phyloP scores from a whole-genome alignment of 2,888 invertebrate genomes.

The Laspeyria flexula region DNA sequence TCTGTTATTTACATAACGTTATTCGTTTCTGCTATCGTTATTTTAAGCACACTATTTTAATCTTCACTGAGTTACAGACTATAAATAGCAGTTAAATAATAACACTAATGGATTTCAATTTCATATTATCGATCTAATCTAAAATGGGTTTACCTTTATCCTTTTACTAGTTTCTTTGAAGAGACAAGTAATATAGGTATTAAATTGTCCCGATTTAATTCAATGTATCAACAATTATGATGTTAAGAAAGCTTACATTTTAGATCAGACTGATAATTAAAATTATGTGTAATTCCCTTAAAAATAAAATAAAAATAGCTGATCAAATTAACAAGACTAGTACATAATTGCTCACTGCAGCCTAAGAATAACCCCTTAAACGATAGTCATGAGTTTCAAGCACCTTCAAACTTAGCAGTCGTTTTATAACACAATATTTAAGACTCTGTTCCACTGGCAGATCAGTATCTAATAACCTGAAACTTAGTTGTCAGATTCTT shows the following conservation, averaged over 20 bases:
- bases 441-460: too few relatives aligned
- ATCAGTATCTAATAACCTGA: too few relatives aligned
- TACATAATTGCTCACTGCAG: neutral
- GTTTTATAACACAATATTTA: slow-evolving; percentile 11
- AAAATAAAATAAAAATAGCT: neutral
- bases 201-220: too few relatives aligned
- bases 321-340: slow-evolving; percentile 1
- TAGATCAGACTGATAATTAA: neutral
- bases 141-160: neutral
- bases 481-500: too few relatives aligned
- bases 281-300: too few relatives aligned
- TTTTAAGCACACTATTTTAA: slow-evolving; percentile 16
- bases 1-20: slow-evolving; percentile 11
- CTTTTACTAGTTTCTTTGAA: too few relatives aligned
- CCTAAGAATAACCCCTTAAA: slow-evolving; percentile 5
- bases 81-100: neutral
- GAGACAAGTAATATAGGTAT: too few relatives aligned
- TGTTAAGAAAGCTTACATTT: neutral
- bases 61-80: slow-evolving; percentile 3
- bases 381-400: slow-evolving; percentile 16
- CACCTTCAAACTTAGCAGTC: slow-evolving; percentile 19
- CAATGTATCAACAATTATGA: too few relatives aligned
- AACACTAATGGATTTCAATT: neutral
- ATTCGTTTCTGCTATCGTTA: slow-evolving; percentile 16
- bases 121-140: neutral